phyloP scores from a whole-genome alignment of 2,888 invertebrate species.

The Nephrocerus scutellatus region DNA sequence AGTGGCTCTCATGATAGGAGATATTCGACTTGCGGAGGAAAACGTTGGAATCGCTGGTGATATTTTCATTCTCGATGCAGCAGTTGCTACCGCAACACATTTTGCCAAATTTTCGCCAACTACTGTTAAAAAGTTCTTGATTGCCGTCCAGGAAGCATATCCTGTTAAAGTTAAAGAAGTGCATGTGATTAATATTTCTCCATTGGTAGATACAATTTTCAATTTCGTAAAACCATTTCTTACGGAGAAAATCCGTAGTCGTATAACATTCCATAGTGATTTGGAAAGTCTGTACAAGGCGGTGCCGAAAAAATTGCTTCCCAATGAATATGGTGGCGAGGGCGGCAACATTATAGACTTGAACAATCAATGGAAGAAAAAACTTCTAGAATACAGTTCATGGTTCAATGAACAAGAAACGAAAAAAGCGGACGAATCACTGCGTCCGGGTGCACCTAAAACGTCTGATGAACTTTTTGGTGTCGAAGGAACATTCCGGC shows the following conservation, averaged over 20 bases:
- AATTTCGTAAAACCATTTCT: slow-evolving; percentile 80
- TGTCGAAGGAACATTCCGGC: slow-evolving; percentile 82
- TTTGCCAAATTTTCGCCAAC: slow-evolving; percentile 79
- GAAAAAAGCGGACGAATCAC: slow-evolving; percentile 69
- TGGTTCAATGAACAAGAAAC: slow-evolving; percentile 78
- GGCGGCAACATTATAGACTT: slow-evolving; percentile 66
- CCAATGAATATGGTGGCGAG: slow-evolving; percentile 75
- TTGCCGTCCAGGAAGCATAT: slow-evolving; percentile 82
- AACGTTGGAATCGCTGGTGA: slow-evolving; percentile 77
- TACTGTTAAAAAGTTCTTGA: slow-evolving; percentile 75
- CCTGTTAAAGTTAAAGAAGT: slow-evolving; percentile 83
- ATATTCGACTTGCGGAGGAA: slow-evolving; percentile 69
- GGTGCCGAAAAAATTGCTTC: slow-evolving; percentile 72
- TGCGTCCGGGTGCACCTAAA: slow-evolving; percentile 77
- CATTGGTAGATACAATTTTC: slow-evolving; percentile 75
- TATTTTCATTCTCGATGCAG: slow-evolving; percentile 72
- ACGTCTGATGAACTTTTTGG: slow-evolving; percentile 82
- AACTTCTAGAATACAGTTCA: slow-evolving; percentile 65
- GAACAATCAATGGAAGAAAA: slow-evolving; percentile 72
- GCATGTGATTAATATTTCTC: slow-evolving; percentile 76
- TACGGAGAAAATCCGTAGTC: slow-evolving; percentile 78
- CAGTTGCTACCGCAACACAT: slow-evolving; percentile 69
- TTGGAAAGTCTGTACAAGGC: slow-evolving; percentile 69
- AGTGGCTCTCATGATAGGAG: slow-evolving; percentile 76
- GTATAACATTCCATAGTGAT: slow-evolving; percentile 72